A percentile compares a stretch with the other conserved stretches of the same genome.
Evolutionary conservation across 2,888 invertebrate genomes (phyloP).

Genomic region (Agonopterix subpropinquella): DNA sequence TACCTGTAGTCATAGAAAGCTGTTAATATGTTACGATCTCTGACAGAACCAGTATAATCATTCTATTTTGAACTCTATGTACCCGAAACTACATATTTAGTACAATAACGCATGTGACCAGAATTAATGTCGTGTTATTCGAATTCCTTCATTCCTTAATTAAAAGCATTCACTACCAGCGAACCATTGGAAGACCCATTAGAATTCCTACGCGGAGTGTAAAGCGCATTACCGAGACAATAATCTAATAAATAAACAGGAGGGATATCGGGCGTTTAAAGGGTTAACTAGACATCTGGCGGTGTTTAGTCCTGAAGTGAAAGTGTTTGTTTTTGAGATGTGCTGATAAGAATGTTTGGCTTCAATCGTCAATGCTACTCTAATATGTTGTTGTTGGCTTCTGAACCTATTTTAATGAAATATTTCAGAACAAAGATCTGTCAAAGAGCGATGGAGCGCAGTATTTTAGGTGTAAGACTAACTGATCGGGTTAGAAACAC

Average conservation of each 20-base stretch:
- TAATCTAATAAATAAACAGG: conserved; percentile 42
- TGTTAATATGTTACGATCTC: too few relatives aligned
- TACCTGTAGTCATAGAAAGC: too few relatives aligned
- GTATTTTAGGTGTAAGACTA: too few relatives aligned
- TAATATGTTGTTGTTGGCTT: too few relatives aligned
- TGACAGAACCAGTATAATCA: too few relatives aligned
- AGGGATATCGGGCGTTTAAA: conserved; percentile 22
- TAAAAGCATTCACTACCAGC: conserved; percentile 1
- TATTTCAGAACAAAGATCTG: too few relatives aligned
- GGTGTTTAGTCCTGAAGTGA: too few relatives aligned
- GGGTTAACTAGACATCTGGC: conserved; percentile 14
- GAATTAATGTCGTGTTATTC: background rate
- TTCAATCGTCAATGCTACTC: background rate
- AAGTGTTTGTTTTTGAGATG: too few relatives aligned
- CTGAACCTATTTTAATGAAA: too few relatives aligned
- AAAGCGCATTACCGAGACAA: conserved; percentile 29
- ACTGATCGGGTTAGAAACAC: too few relatives aligned
- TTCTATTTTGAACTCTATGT: background rate
- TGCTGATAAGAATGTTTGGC: background rate
- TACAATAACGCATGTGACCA: background rate
- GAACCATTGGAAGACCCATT: conserved; percentile 20
- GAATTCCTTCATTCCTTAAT: conserved; percentile 8
- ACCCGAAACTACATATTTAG: background rate
- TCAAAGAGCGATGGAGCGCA: too few relatives aligned
- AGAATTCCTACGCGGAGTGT: conserved; percentile 39